A percentile compares a stretch with the other conserved stretches of the same genome.
Conservation (phyloP, 1,140 invertebrate species). For the Odontomachus brunneus region DNA sequence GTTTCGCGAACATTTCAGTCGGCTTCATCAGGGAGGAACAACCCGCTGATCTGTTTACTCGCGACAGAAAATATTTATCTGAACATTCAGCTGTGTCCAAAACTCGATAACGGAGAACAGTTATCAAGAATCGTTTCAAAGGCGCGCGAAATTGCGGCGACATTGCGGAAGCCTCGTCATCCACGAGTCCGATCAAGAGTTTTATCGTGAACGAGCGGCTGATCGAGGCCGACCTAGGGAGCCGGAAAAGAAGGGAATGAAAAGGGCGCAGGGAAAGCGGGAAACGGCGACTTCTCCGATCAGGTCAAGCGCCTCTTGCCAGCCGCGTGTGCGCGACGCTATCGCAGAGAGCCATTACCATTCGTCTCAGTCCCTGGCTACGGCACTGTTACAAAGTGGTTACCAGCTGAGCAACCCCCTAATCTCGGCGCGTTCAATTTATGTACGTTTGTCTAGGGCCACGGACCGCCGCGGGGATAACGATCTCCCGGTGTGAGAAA, state of each 20-base stretch:
- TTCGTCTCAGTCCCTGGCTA: slow-evolving; percentile 66
- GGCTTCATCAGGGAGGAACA: too few relatives aligned
- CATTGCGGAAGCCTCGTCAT: too few relatives aligned
- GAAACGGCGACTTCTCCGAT: not conserved
- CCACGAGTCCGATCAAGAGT: too few relatives aligned
- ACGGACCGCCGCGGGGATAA: slow-evolving; percentile 66
- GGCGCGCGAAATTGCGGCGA: too few relatives aligned
- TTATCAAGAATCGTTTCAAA: too few relatives aligned
- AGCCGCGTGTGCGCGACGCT: slow-evolving; percentile 30
- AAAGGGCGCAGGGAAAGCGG: not conserved
- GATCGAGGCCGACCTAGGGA: slow-evolving; percentile 21
- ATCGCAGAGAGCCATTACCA: slow-evolving; percentile 58
- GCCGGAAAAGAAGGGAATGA: slow-evolving; percentile 2
- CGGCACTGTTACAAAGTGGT: slow-evolving; percentile 66
- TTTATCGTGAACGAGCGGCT: not conserved
- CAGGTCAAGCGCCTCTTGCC: slow-evolving; percentile 25
- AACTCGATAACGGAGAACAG: too few relatives aligned
- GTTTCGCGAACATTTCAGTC: too few relatives aligned
- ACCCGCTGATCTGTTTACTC: too few relatives aligned
- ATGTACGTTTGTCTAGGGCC: slow-evolving; percentile 71
- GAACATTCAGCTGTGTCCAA: too few relatives aligned
- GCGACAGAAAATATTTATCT: too few relatives aligned
- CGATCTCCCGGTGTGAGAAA: slow-evolving; percentile 70
- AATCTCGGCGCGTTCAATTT: slow-evolving; percentile 70
- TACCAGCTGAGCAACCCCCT: slow-evolving; percentile 65